Conservation (phyloP, 2,888 invertebrate genomes). For the Scelioninae gen. 1 region DNA sequence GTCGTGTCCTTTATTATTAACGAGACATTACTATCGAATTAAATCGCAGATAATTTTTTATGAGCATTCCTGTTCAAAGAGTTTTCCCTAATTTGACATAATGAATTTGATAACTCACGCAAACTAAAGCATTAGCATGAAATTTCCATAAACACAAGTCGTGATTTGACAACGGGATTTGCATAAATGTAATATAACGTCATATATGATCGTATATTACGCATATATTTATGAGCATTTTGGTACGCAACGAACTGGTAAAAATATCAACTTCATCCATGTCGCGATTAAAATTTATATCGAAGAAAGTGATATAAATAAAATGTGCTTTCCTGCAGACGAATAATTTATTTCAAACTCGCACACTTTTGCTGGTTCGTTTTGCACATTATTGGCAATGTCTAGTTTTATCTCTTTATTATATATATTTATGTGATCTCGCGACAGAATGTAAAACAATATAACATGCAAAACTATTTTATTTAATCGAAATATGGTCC, state of each 20-base stretch:
- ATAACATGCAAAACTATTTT: not conserved
- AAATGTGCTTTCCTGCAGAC: not conserved
- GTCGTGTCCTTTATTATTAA: not conserved
- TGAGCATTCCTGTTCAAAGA: conserved; percentile 4
- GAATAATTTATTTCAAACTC: conserved; percentile 12
- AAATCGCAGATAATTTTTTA: conserved; percentile 21
- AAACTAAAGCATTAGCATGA: conserved; percentile 54
- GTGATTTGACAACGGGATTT: conserved; percentile 59
- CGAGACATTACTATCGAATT: conserved; percentile 19
- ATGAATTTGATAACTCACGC: conserved; percentile 60
- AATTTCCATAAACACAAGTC: conserved; percentile 55
- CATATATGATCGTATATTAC: conserved; percentile 44
- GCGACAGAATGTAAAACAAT: not conserved
- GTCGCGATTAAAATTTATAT: conserved; percentile 18
- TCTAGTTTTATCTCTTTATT: conserved; percentile 7
- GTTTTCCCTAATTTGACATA: conserved; percentile 62
- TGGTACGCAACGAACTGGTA: not conserved
- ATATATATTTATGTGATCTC: conserved; percentile 13
- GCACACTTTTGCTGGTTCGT: not conserved
- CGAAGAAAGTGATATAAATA: conserved; percentile 16
- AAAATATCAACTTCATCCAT: conserved; percentile 10
- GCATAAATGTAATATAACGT: conserved; percentile 59
- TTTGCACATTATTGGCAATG: not conserved
- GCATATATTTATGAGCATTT: conserved; percentile 30
- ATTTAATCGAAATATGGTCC: not conserved